These are phyloP conservation scores for Sinocyclocheilus anshuiensis DNA, from an alignment of 2,113 vertebrate genomes.

Conservation along the genomic window DNA sequence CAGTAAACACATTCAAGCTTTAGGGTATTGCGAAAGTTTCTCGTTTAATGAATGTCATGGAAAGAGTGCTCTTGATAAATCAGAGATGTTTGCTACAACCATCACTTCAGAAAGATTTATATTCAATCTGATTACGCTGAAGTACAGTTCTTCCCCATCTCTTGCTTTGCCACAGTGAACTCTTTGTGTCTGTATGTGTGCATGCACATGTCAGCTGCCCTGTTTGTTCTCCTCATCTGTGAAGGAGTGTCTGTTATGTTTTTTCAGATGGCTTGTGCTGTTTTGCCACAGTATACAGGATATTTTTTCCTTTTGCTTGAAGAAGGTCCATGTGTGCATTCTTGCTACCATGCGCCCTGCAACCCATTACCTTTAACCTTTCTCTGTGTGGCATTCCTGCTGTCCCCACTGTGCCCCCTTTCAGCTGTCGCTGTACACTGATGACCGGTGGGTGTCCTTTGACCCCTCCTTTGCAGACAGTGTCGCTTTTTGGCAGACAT, in stretches of 20 bases:
- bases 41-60: constrained; percentile 10
- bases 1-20: constrained; percentile 33
- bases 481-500: constrained; percentile 4
- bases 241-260: constrained; percentile 5
- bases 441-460: not conserved
- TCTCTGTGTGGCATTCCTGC: constrained; percentile 1
- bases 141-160: not conserved
- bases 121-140: not conserved
- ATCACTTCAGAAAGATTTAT: not conserved
- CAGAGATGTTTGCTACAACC: constrained; percentile 1
- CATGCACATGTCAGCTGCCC: constrained; percentile 14
- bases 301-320: constrained; percentile 9
- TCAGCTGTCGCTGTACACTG: constrained; percentile 7
- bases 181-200: not conserved
- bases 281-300: constrained; percentile 1
- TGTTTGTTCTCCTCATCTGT: not conserved
- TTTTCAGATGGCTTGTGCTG: constrained; percentile 32
- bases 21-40: constrained; percentile 15
- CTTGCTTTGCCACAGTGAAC: constrained; percentile 23
- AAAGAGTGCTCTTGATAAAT: constrained; percentile 19
- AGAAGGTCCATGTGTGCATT: constrained; percentile 7
- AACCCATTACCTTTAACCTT: constrained; percentile 38
- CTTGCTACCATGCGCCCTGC: not conserved
- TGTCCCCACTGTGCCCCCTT: not conserved
- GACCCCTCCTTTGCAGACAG: constrained; percentile 21